Percentiles rank a stretch among this genome's conserved stretches.
These are phyloP conservation scores for Drosophila meridiana DNA, from an alignment of 2,888 invertebrate genomes.

Conservation along the genomic window DNA sequence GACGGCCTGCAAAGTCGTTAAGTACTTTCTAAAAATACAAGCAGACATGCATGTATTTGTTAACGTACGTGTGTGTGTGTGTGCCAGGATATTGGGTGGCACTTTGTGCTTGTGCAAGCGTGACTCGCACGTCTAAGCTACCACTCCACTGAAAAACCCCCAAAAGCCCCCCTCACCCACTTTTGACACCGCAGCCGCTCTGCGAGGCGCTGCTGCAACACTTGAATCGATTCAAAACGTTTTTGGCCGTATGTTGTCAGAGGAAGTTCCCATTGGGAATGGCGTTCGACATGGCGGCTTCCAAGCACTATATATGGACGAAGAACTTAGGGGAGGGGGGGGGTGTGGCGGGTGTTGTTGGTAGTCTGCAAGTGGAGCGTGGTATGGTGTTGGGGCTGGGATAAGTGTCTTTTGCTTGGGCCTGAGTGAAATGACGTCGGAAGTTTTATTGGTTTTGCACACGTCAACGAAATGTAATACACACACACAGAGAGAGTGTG, in stretches of 20 bases:
- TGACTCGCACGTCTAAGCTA: conserved; percentile 66
- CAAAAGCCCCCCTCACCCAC: not conserved
- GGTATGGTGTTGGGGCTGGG: not conserved
- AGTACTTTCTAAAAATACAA: conserved; percentile 78
- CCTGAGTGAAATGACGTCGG: conserved; percentile 71
- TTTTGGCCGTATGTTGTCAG: conserved; percentile 60
- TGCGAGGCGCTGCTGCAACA: conserved; percentile 50
- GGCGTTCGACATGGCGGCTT: conserved; percentile 48
- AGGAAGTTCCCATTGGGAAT: conserved; percentile 57
- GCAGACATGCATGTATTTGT: conserved; percentile 57
- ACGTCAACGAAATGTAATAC: conserved; percentile 80
- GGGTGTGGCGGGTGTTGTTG: too few relatives aligned
- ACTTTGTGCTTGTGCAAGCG: conserved; percentile 69
- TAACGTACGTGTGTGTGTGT: conserved; percentile 26
- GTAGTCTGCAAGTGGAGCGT: not conserved
- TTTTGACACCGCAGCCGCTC: not conserved
- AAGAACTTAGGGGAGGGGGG: too few relatives aligned
- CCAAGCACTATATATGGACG: not conserved
- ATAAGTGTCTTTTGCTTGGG: conserved; percentile 65
- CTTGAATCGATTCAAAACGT: conserved; percentile 70
- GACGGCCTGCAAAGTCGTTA: conserved; percentile 67
- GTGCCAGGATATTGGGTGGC: conserved; percentile 63
- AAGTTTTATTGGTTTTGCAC: conserved; percentile 83
- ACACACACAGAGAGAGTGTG: conserved; percentile 44
- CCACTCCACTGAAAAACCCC: conserved; percentile 3